Base-by-base conservation (phyloP, 2,888 invertebrate genomes). In the Lasioglossum marginatum region DNA sequence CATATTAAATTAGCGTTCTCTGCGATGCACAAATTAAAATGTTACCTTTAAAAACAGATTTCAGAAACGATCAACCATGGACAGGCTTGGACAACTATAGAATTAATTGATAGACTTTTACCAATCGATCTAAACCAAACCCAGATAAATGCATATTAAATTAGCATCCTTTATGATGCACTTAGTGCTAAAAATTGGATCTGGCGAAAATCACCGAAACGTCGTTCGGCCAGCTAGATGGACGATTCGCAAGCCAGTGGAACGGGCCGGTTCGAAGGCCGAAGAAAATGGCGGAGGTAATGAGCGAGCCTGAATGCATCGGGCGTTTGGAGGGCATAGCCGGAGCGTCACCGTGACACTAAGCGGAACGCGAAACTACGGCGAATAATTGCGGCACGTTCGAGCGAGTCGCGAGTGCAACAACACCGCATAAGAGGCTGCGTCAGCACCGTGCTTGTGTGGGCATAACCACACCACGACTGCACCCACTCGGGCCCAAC, bases 261-360 rank as follows among this genome's bases (percentile, higher is more conserved):
- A 66, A 71, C 72, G 45, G 60, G 40, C 31, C 43, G 79, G 16
- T 48, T 57, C 19, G 37, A 40, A 27, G 72, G 60, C 43, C 43
- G 37, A 23, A 48, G 37, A 43, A 57, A 87, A 88, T 87, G 86
- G 75, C 66, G 85, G 82, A 88, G 91, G 90, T 93, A 93, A 93
- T 92, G 92, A 94, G 93, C 93, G 92, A 92, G 83, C 89, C 70
- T 90, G 89, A 92, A 91, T 86, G 91, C 91, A 88, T 93, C 90
- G 93, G 93, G 91, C 93, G 92, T 94, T 94, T 93, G 93, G 93
- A 93, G 93, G 93, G 93, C 93, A 93, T 89, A 92, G 91, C 87
- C 93, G 93, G 92, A 94, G 94, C 94, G 94, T 94, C 93, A 93
- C 92, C 92, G 93, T 93, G 93, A 93, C 93, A 92, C 92, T 92